phyloP scores from a whole-genome alignment of 37 sponge, comb jelly and placozoan species.

The Aplysina aerophoba region DNA sequence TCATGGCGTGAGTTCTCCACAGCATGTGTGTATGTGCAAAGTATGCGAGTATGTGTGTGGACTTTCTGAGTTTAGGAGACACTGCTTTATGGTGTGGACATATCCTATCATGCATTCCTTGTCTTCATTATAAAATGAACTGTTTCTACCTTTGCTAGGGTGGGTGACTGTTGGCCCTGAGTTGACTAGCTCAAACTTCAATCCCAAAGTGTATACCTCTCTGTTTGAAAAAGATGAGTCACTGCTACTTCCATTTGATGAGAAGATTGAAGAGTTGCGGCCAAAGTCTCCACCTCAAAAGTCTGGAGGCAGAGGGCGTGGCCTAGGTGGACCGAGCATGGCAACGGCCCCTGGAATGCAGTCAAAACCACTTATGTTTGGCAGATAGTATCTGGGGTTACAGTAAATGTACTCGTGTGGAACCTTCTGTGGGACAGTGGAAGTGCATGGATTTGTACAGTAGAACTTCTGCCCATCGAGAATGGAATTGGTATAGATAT shows the following conservation, averaged over 20 bases:
- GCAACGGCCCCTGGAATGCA: not conserved
- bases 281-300: slow-evolving; percentile 95
- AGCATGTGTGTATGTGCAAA: too few relatives aligned
- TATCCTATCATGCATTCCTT: too few relatives aligned
- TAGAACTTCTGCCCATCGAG: too few relatives aligned
- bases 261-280: slow-evolving; percentile 84
- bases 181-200: slow-evolving; percentile 84
- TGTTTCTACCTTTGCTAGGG: slow-evolving; percentile 46
- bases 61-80: too few relatives aligned
- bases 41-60: too few relatives aligned
- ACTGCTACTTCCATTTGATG: slow-evolving; percentile 55
- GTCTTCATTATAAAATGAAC: too few relatives aligned
- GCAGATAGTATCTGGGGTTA: not conserved
- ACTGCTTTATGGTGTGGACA: too few relatives aligned
- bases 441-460: not conserved
- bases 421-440: not conserved
- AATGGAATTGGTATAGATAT: too few relatives aligned
- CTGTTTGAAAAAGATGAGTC: slow-evolving; percentile 75
- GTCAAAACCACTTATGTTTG: slow-evolving; percentile 8
- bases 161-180: slow-evolving; percentile 96
- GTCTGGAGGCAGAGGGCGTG: slow-evolving; percentile 58
- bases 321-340: slow-evolving; percentile 26
- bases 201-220: slow-evolving; percentile 67
- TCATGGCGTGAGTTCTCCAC: too few relatives aligned
- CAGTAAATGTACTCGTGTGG: too few relatives aligned